Conservation (phyloP, 2,113 vertebrate genomes). For the Corythornis vintsioides region DNA sequence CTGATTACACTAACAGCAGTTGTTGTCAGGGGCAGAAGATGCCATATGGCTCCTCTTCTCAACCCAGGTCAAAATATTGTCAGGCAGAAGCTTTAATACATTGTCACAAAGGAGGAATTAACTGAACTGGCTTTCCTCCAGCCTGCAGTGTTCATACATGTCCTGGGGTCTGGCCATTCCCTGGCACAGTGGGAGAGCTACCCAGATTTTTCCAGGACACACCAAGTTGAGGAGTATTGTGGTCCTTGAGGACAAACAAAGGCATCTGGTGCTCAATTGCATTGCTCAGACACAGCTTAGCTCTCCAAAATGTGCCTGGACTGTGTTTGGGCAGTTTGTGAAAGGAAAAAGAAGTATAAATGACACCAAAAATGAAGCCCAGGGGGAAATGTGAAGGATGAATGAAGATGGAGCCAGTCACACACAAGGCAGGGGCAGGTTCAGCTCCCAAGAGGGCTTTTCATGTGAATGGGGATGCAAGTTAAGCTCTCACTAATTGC, state of each 20-base stretch:
- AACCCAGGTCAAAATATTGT: constrained; percentile 36
- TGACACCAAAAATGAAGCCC: fast-evolving
- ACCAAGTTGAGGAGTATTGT: not conserved
- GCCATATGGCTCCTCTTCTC: constrained; percentile 44
- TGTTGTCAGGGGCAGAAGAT: constrained; percentile 4
- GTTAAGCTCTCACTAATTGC: not conserved
- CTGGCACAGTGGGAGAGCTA: not conserved
- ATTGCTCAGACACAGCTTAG: not conserved
- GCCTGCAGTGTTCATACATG: fast-evolving
- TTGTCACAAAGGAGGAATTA: not conserved
- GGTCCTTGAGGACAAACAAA: constrained; percentile 31
- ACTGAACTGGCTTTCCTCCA: constrained; percentile 7
- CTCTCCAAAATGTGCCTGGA: not conserved
- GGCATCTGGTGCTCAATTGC: not conserved
- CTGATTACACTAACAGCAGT: constrained; percentile 18
- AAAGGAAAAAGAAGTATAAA: not conserved
- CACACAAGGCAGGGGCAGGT: fast-evolving
- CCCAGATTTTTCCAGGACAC: not conserved
- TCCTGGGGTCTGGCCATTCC: not conserved
- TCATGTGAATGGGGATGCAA: fast-evolving
- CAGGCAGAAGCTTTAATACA: constrained; percentile 11
- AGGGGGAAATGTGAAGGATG: fast-evolving
- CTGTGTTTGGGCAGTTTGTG: not conserved
- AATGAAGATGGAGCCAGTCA: not conserved
- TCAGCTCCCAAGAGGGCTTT: not conserved